Percentiles rank a stretch among this genome's conserved stretches.
Conservation (phyloP, 2,888 invertebrate genomes). For the Caenorhabditis auriculariae region DNA sequence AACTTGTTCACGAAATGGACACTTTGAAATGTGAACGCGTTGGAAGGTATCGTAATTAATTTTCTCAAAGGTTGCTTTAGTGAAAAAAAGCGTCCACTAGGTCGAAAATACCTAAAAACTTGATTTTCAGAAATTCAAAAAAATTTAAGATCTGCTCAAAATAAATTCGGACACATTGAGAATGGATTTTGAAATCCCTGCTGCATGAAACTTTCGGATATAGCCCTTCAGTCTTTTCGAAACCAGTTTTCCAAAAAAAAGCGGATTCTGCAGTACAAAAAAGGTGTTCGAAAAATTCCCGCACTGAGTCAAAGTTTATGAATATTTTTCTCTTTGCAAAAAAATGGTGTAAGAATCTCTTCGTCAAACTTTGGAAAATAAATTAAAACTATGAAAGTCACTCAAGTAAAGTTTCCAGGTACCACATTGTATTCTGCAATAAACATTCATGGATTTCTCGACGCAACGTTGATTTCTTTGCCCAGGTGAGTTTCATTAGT, state of each 20-base stretch:
- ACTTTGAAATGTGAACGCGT: conserved; percentile 31
- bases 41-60: conserved; percentile 44
- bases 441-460: conserved; percentile 54
- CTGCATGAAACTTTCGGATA: too few species aligned
- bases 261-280: too few species aligned
- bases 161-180: neutral
- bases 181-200: too few species aligned
- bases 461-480: conserved; percentile 38
- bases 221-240: too few species aligned
- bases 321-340: conserved; percentile 1
- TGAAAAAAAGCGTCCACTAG: neutral
- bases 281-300: too few species aligned
- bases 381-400: too few species aligned
- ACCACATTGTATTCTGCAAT: conserved; percentile 58
- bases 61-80: too few species aligned
- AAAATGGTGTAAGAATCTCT: too few species aligned
- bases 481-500: conserved; percentile 4
- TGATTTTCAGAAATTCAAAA: too few species aligned
- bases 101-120: neutral
- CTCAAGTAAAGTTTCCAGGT: conserved; percentile 20
- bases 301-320: too few species aligned
- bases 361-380: too few species aligned
- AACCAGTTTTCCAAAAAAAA: too few species aligned
- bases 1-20: conserved; percentile 61
- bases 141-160: neutral